A percentile compares a stretch with the other conserved stretches of the same genome.
phyloP scores from a whole-genome alignment of 2,113 vertebrate species.

The Lepisosteus osseus region DNA sequence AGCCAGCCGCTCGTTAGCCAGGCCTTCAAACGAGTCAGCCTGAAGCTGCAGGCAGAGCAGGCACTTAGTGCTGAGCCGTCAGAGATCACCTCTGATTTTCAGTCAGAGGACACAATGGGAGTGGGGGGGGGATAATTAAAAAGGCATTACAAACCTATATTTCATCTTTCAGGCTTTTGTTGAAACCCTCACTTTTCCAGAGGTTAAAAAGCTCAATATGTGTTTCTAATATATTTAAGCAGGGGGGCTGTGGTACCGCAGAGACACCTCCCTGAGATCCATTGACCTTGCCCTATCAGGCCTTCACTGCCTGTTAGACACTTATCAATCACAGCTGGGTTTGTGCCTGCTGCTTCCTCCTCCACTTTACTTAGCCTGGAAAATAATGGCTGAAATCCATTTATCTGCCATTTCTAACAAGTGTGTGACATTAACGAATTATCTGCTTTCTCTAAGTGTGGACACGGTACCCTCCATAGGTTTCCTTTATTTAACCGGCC shows the following conservation, averaged over 20 bases:
- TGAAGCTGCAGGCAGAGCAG: slow-evolving; percentile 75
- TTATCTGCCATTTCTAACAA: slow-evolving; percentile 82
- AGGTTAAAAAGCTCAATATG: slow-evolving; percentile 78
- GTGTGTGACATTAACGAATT: slow-evolving; percentile 78
- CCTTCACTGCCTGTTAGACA: slow-evolving; percentile 81
- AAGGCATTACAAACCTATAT: slow-evolving; percentile 77
- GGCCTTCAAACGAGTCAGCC: slow-evolving; percentile 59
- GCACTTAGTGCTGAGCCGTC: slow-evolving; percentile 75
- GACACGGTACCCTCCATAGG: slow-evolving; percentile 70
- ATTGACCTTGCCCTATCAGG: slow-evolving; percentile 76
- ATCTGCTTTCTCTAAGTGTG: slow-evolving; percentile 77
- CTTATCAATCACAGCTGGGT: slow-evolving; percentile 80
- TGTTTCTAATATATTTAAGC: slow-evolving; percentile 75
- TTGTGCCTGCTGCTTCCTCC: slow-evolving; percentile 66
- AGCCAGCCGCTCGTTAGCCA: slow-evolving; percentile 5
- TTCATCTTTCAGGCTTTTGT: slow-evolving; percentile 64
- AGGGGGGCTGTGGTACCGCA: slow-evolving; percentile 61
- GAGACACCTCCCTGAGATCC: slow-evolving; percentile 66
- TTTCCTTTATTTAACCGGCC: slow-evolving; percentile 58
- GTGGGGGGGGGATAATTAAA: slow-evolving; percentile 75
- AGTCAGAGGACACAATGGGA: slow-evolving; percentile 71
- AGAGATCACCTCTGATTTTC: slow-evolving; percentile 78
- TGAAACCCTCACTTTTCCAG: slow-evolving; percentile 66
- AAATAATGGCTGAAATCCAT: slow-evolving; percentile 81
- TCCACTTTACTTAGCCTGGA: slow-evolving; percentile 75